Evolutionary conservation across 2,113 vertebrate genomes (phyloP).

Genomic region (Peucedramus taeniatus): DNA sequence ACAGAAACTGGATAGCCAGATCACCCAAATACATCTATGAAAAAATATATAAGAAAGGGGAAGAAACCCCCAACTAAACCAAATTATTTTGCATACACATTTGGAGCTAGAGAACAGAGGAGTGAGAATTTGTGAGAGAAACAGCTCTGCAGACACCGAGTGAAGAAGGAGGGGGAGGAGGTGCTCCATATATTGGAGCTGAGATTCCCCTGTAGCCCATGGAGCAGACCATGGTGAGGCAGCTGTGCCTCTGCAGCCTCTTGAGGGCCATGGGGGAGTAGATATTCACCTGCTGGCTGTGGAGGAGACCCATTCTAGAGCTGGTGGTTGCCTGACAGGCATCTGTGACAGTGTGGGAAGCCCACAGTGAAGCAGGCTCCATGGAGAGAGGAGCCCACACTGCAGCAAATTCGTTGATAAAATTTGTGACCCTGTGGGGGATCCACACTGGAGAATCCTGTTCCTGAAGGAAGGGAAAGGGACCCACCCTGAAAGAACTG

Average conservation of each 20-base stretch:
- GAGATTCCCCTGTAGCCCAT: background rate
- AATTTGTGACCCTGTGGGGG: background rate
- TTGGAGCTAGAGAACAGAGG: background rate
- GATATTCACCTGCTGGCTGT: background rate
- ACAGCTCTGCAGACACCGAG: too few relatives aligned
- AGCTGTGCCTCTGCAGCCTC: background rate
- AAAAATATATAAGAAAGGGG: background rate
- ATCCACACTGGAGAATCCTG: background rate
- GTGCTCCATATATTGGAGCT: background rate
- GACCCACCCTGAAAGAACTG: background rate
- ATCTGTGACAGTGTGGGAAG: background rate
- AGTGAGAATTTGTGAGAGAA: background rate
- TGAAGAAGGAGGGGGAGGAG: background rate
- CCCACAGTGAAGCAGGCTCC: background rate
- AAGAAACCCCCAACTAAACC: background rate
- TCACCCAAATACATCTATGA: background rate
- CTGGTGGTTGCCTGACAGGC: background rate
- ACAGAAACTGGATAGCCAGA: background rate
- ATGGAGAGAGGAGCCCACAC: background rate
- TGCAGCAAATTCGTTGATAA: background rate
- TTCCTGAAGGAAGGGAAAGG: background rate
- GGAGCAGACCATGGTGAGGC: background rate
- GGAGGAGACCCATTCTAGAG: background rate
- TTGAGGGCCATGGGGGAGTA: background rate
- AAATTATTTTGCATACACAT: background rate